Evolutionary conservation across 2,888 invertebrate genomes (phyloP), one percentile per base, ranked within the genome.

Genomic region (Hypercompe scribonia): DNA sequence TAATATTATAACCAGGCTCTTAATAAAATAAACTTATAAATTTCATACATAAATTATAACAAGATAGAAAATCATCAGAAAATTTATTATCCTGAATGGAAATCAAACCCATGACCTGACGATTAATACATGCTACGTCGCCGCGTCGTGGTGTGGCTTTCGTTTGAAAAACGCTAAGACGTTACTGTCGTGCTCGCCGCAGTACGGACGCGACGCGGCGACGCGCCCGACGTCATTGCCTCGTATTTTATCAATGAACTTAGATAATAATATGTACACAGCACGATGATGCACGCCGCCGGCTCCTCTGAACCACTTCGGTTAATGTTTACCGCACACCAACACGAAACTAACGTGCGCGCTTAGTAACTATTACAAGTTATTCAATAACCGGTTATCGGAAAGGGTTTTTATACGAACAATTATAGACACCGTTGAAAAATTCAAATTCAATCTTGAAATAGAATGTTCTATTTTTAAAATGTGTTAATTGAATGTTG

Each of bases 321-420:
- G 73, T 70, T 76, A 68, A 73, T 80, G 75, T 82, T 73, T 73
- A 76, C 70, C 33, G 73, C 71, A 73, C 66, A 68, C 54, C 76
- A 78, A 72, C 70, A 72, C 74, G 84, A 75, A 71, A 67, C 67
- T 65, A 72, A 81, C 84, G 84, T 77, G 86, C 71, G 80, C 82
- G 15, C 15, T 58, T 67, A 71, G 50, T 11, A 58, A 70, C 58
- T n/a, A 63, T 34, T 42, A 33, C 11, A n/a, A 34, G 33, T 68
- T 33, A 68, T 34, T 34, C 34, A 68, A 54, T 54, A 34, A 65
- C 65, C 31, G 21, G 58, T 42, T 54, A 21, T 21, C 31, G 28
- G 67, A 61, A 61, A n/a, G 5, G 0, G 11, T 50, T 36, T 58
- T 66, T 42, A 71, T 42, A 46, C 28, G n/a, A 36, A 68, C 31